phyloP scores from a whole-genome alignment of 2,797 vertebrate species.

The Rhyacichthys aspro region DNA sequence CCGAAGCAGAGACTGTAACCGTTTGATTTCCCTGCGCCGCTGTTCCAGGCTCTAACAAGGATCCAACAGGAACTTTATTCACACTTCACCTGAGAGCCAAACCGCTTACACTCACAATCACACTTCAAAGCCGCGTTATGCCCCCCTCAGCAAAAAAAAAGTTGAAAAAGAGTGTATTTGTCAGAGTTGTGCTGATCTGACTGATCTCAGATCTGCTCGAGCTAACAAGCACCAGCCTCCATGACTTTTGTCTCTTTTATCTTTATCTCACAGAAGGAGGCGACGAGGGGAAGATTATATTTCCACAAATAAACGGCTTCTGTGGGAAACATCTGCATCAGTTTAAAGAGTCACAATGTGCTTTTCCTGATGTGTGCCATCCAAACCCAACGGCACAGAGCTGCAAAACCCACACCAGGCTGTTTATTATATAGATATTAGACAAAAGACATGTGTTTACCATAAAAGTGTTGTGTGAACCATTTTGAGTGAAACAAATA shows the following conservation, averaged over 20 bases:
- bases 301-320: background rate
- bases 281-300: background rate
- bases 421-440: background rate
- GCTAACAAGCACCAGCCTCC: conserved; percentile 2
- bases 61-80: background rate
- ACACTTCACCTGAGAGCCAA: conserved; percentile 5
- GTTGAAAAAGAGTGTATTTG: background rate
- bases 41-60: background rate
- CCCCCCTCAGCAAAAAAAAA: conserved; percentile 5
- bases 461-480: too few relatives aligned
- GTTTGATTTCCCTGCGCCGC: background rate
- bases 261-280: background rate
- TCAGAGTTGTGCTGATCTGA: conserved; percentile 2
- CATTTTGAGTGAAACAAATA: too few relatives aligned
- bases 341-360: background rate
- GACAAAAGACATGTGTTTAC: background rate
- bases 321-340: background rate
- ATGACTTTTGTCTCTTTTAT: background rate
- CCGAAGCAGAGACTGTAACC: background rate
- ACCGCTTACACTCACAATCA: conserved; percentile 9
- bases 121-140: conserved; percentile 4
- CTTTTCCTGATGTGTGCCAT: too few relatives aligned
- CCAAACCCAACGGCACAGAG: background rate
- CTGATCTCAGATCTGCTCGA: conserved; percentile 3
- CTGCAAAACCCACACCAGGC: background rate